These are phyloP conservation scores for Thysanoteuthis rhombus DNA, from an alignment of 2,888 invertebrate species.

Conservation along the genomic window DNA sequence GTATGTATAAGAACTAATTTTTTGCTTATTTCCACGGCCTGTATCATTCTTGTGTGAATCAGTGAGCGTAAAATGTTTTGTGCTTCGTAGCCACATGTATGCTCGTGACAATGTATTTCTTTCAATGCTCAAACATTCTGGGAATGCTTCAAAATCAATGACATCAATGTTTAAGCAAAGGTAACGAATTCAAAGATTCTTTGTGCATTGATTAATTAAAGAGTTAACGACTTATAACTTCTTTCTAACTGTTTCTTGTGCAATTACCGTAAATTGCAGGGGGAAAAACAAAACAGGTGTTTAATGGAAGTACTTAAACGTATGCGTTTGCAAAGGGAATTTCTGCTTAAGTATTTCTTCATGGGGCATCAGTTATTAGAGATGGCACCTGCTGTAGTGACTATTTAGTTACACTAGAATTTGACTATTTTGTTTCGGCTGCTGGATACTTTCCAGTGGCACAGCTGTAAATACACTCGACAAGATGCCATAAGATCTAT, in stretches of 20 bases:
- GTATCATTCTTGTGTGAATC: background rate
- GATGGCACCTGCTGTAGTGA: background rate
- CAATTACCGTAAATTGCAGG: background rate
- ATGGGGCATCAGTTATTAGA: background rate
- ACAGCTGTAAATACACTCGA: background rate
- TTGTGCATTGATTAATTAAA: background rate
- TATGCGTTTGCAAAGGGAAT: background rate
- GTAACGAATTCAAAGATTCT: background rate
- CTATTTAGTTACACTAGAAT: background rate
- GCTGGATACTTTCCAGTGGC: background rate
- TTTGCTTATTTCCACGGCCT: background rate
- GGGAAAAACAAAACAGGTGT: background rate
- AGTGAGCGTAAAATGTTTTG: background rate
- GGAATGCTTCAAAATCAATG: background rate
- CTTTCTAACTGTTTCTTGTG: slow-evolving; percentile 12
- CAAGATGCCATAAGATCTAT: background rate
- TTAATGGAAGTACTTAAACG: background rate
- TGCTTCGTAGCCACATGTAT: background rate
- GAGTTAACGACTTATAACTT: background rate
- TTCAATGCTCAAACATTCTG: background rate
- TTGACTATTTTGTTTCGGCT: background rate
- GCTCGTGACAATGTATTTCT: background rate
- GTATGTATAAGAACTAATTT: background rate
- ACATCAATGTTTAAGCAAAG: background rate
- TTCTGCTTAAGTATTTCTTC: background rate